phyloP scores from a whole-genome alignment of 2,113 vertebrate species.

The Podilymbus podiceps region DNA sequence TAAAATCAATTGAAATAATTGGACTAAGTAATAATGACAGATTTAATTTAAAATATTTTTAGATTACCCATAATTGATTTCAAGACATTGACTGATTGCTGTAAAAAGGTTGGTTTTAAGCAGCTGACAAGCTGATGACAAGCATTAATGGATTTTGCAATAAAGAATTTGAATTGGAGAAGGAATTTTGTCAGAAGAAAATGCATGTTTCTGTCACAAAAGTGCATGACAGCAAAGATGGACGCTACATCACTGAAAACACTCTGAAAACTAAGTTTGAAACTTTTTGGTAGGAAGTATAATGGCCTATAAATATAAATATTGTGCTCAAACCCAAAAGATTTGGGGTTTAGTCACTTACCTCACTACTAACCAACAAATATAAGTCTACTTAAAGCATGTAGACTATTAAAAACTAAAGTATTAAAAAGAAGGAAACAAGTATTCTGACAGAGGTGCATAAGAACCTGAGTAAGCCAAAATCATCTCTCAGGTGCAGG shows the following conservation, averaged over 20 bases:
- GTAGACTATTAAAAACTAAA: neutral
- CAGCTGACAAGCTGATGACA: slow-evolving; percentile 57
- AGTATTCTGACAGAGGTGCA: fast-evolving
- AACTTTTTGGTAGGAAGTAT: neutral
- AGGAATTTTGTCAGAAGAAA: slow-evolving; percentile 17
- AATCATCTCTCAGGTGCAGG: neutral
- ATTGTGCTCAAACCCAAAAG: neutral
- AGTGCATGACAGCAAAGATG: neutral
- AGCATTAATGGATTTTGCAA: slow-evolving; percentile 53
- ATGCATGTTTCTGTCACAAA: neutral
- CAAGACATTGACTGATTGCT: slow-evolving; percentile 46
- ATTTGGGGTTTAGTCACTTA: neutral
- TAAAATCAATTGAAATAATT: slow-evolving; percentile 4
- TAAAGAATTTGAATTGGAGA: neutral
- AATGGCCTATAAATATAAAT: neutral
- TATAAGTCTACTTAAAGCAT: neutral
- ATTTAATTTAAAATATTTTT: slow-evolving; percentile 52
- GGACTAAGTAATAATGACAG: neutral
- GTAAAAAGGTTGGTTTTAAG: slow-evolving; percentile 35
- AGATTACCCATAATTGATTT: slow-evolving; percentile 28
- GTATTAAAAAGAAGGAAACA: neutral
- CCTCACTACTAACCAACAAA: neutral
- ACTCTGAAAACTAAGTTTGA: neutral
- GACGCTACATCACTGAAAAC: neutral
- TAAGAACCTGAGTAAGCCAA: neutral